A percentile compares a stretch with the other conserved stretches of the same genome.
Evolutionary conservation across 2,888 invertebrate genomes (phyloP).

Genomic region (Entomobrya proxima): DNA sequence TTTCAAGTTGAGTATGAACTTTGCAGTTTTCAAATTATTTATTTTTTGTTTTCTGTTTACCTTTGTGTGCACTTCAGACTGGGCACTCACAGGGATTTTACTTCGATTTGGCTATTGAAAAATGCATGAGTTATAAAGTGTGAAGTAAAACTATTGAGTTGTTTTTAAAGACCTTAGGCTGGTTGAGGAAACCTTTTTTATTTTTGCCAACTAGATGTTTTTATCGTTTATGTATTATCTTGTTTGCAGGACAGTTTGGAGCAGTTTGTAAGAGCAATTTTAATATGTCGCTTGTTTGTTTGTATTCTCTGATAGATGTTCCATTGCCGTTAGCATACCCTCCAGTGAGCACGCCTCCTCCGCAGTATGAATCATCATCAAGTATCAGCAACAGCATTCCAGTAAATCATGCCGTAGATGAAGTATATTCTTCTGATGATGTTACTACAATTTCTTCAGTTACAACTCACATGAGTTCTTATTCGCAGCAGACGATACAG

Average conservation of each 20-base stretch:
- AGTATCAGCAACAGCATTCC: conserved; percentile 62
- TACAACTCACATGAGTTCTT: conserved; percentile 54
- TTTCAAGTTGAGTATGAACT: conserved; percentile 3
- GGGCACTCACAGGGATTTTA: background rate
- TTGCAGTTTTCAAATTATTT: background rate
- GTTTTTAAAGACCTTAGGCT: conserved; percentile 19
- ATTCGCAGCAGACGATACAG: conserved; percentile 64
- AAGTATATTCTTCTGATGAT: conserved; percentile 63
- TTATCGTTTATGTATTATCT: background rate
- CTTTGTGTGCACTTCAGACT: conserved; percentile 7
- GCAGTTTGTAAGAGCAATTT: background rate
- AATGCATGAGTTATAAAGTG: conserved; percentile 17
- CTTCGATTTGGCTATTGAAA: background rate
- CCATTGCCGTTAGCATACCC: conserved; percentile 59
- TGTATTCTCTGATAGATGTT: conserved; percentile 18
- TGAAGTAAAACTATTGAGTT: background rate
- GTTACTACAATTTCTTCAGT: conserved; percentile 59
- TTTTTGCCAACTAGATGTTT: background rate
- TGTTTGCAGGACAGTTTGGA: background rate
- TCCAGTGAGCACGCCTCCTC: conserved; percentile 65
- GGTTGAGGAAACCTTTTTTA: conserved; percentile 29
- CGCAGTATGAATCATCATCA: conserved; percentile 64
- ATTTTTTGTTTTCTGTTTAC: background rate
- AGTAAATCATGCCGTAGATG: conserved; percentile 59
- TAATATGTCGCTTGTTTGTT: background rate